Evolutionary conservation across 2,888 invertebrate species (phyloP), one percentile per base, ranked within the genome.

Genomic region (Trimorus sp.): DNA sequence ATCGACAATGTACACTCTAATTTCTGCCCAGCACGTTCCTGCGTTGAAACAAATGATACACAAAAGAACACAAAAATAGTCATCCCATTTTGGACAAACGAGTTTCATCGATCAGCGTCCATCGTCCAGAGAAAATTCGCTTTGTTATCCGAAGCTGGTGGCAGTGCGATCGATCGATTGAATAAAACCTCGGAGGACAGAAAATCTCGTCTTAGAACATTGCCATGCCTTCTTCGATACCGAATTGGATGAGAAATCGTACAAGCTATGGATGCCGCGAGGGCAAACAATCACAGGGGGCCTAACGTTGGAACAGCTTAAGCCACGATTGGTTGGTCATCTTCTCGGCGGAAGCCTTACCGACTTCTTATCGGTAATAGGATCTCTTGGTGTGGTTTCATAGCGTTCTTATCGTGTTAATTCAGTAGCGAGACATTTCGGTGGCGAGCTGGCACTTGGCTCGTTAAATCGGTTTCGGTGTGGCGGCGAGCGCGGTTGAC

Each of bases 231-330:
- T 89, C 88, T 87, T 90, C 89, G 83, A 86, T 87, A 87, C 87
- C 84, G 89, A 91, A 90, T 90, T 88, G 91, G 91, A 91, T 91
- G 90, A 91, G 91, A 91, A 91, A 91, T 91, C 91, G 90, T 91
- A 91, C 90, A 91, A 91, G 90, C 90, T 91, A 87, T 88, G 86
- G 87, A 86, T 87, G 82, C 83, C 81, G 77, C 83, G 86, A 86
- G 82, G 80, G 82, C 83, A 82, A 59, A 60, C 56, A 54, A 76
- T 59, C 48, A 75, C 78, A 78, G 82, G 84, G 79, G 70, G 76
- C 83, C 79, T 71, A 62, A 78, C 77, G 74, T 78, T 65, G 69
- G 83, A 84, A 83, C 85, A 89, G 89, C 88, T 91, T 90, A 89
- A 89, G 86, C 90, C 86, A 91, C 89, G 91, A 91, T 91, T 90